Conservation (phyloP, 2,113 vertebrate genomes). For the Mixornis gularis region DNA sequence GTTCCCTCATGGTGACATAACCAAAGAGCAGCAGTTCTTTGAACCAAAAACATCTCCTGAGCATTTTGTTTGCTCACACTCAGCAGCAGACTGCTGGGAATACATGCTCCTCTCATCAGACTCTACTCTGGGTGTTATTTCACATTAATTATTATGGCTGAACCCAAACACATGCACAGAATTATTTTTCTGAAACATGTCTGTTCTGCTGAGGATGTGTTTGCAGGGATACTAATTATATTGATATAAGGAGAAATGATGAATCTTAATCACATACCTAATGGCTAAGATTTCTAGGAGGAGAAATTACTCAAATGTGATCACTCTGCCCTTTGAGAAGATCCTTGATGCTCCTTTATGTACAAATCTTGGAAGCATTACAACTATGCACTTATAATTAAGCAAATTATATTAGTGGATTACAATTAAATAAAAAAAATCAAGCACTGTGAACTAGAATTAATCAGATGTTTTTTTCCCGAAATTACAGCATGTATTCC, state of each 20-base stretch:
- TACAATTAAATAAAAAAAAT: background rate
- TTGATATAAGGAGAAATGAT: background rate
- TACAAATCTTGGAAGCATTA: slow-evolving; percentile 8
- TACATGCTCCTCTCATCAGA: background rate
- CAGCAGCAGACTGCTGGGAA: background rate
- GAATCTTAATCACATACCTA: slow-evolving; percentile 23
- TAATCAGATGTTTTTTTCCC: background rate
- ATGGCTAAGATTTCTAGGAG: background rate
- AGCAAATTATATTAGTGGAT: background rate
- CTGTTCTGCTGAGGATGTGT: background rate
- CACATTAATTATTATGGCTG: background rate
- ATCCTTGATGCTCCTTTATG: slow-evolving; percentile 16
- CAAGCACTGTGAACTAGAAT: background rate
- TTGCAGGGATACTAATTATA: slow-evolving; percentile 14
- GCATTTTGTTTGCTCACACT: background rate
- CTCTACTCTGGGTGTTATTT: background rate
- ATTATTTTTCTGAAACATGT: background rate
- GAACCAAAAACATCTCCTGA: background rate
- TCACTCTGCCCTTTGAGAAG: slow-evolving; percentile 10
- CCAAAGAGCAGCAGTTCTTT: background rate
- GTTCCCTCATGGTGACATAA: background rate
- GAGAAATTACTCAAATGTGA: background rate
- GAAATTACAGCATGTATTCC: background rate
- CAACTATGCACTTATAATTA: background rate
- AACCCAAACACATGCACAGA: background rate